A percentile compares a stretch with the other conserved stretches of the same genome.
phyloP scores from a whole-genome alignment of 2,113 vertebrate species.

The Candoia aspera region DNA sequence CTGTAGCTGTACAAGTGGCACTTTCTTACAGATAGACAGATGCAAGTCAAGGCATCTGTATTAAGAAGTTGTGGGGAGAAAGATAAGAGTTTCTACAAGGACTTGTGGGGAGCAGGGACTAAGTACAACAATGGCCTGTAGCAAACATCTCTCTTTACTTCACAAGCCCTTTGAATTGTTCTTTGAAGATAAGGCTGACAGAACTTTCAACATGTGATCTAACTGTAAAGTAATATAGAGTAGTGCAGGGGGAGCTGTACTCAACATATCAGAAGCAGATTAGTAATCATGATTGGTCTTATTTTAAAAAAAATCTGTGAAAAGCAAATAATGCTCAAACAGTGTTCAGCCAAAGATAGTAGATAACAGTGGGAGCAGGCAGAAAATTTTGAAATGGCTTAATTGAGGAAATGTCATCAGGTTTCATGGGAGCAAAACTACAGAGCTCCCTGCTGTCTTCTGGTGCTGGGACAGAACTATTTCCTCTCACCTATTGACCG shows the following conservation, averaged over 20 bases:
- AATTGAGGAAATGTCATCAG: not conserved
- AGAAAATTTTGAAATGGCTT: not conserved
- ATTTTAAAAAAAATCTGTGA: not conserved
- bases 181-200: not conserved
- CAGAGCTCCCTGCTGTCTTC: not conserved
- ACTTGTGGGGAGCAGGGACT: not conserved
- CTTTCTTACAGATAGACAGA: not conserved
- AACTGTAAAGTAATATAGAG: not conserved
- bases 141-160: not conserved
- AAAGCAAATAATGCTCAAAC: not conserved
- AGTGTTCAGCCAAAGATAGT: not conserved
- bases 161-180: not conserved
- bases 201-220: not conserved
- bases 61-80: not conserved
- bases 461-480: not conserved
- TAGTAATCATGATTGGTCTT: not conserved
- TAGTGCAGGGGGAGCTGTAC: not conserved
- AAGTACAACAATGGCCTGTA: not conserved
- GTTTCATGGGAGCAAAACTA: not conserved
- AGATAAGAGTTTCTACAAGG: not conserved
- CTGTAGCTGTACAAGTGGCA: not conserved
- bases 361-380: not conserved
- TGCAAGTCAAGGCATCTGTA: not conserved
- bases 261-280: not conserved
- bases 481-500: not conserved